phyloP scores from a whole-genome alignment of 2,888 invertebrate genomes.

The Tipula helvola region DNA sequence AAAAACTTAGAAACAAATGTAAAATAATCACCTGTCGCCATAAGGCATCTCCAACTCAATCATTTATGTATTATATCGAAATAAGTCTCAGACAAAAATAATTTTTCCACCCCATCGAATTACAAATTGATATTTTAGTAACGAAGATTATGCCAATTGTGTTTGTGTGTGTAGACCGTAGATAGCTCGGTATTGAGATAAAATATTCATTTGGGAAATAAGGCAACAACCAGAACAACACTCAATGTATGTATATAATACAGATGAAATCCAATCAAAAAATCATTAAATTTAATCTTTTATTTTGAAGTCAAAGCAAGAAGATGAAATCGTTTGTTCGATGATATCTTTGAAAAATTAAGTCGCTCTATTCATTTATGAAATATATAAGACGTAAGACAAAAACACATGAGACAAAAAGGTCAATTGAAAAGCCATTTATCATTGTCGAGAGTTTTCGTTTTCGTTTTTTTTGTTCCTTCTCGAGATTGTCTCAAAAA shows the following conservation, averaged over 20 bases:
- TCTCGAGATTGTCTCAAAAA: neutral
- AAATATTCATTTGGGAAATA: neutral
- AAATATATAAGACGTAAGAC: neutral
- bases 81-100: neutral
- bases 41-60: neutral
- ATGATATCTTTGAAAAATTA: neutral
- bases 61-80: neutral
- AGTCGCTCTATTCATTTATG: neutral
- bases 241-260: neutral
- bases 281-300: neutral
- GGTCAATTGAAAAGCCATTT: constrained; percentile 9
- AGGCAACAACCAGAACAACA: neutral
- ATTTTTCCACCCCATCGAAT: neutral
- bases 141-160: neutral
- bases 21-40: neutral
- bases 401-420: constrained; percentile 7
- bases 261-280: neutral
- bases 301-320: neutral
- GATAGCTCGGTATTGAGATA: neutral
- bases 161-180: neutral
- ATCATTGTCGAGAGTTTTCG: neutral
- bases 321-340: neutral
- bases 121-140: neutral
- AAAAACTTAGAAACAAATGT: neutral
- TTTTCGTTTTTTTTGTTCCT: neutral